Base-by-base conservation (phyloP, 2,797 vertebrate species). In the Typhlichthys subterraneus region DNA sequence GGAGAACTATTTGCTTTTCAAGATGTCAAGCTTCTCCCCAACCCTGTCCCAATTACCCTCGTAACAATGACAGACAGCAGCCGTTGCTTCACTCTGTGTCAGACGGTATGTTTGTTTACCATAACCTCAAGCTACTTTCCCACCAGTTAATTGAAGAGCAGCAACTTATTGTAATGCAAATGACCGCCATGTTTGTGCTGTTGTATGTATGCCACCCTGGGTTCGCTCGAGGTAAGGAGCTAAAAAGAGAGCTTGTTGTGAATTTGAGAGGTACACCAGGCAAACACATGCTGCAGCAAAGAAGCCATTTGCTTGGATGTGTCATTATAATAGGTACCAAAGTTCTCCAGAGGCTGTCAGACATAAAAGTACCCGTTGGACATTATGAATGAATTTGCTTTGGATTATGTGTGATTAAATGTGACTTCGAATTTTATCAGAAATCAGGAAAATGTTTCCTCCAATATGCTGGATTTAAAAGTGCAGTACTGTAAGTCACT, bases 101-200 rank as follows among this genome's bases (percentile, higher is more conserved):
- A 77, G 77, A 69, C 59, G 11, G 59, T 58, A 4, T 88, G 84
- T 91, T 91, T 89, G 77, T 83, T 78, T 65, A 76, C 72, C 61
- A 45, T 72, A 80, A 75, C 84, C 80, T 23, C 76, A 49, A 73
- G 79, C 81, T 87, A 85, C 85, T 80, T 83, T 83, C 86, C 89
- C 88, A 73, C 62, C 76, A 82, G 80, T 84, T 92, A 93, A 93
- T 92, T 92, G 89, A 86, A 72, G 69, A 65, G 73, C 48, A 56
- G 65, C 47, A 77, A 75, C 69, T 76, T 72, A 87, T 88, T 92
- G 61, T 83, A 53, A 91, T 91, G 89, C 73, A 88, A 90, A 91
- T 87, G 61, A 48, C 45, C 48, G 60, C 63, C 71, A 52, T 64
- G 75, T 72, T 88, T 85, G 70, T 69, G 72, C 72, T 69, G 52